Percentiles rank a stretch among this genome's conserved stretches.
Evolutionary conservation across 2,113 vertebrate genomes (phyloP).

Genomic region (Mohoua ochrocephala): DNA sequence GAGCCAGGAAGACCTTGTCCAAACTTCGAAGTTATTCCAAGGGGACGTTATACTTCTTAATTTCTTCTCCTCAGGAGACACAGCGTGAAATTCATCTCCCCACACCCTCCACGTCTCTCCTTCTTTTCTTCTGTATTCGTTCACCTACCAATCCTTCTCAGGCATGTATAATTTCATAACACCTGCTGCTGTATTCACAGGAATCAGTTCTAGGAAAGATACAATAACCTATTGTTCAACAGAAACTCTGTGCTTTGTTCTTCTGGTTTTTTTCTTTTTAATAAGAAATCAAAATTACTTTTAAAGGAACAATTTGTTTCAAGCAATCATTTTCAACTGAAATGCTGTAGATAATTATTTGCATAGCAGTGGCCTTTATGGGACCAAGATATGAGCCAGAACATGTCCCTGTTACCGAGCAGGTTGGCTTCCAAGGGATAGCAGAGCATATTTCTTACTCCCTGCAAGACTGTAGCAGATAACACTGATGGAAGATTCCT

Average conservation of each 20-base stretch:
- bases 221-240: conserved; percentile 45
- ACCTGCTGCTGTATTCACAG: conserved; percentile 49
- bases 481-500: not conserved
- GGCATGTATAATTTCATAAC: conserved; percentile 18
- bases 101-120: not conserved
- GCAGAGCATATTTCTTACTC: not conserved
- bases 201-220: conserved; percentile 9
- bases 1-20: not conserved
- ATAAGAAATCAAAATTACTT: conserved; percentile 38
- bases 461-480: not conserved
- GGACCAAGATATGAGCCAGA: not conserved
- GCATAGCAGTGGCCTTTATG: not conserved
- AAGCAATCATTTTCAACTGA: conserved; percentile 10
- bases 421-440: not conserved
- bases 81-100: not conserved
- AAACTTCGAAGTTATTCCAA: not conserved
- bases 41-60: not conserved
- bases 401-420: not conserved
- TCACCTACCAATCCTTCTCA: not conserved
- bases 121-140: not conserved
- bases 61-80: not conserved
- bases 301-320: conserved; percentile 20
- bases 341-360: not conserved
- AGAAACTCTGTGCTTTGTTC: not conserved
- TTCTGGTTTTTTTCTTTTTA: not conserved